A percentile compares a stretch with the other conserved stretches of the same genome.
Conservation (phyloP, 2,888 invertebrate genomes). For the Copidosoma aretas region DNA sequence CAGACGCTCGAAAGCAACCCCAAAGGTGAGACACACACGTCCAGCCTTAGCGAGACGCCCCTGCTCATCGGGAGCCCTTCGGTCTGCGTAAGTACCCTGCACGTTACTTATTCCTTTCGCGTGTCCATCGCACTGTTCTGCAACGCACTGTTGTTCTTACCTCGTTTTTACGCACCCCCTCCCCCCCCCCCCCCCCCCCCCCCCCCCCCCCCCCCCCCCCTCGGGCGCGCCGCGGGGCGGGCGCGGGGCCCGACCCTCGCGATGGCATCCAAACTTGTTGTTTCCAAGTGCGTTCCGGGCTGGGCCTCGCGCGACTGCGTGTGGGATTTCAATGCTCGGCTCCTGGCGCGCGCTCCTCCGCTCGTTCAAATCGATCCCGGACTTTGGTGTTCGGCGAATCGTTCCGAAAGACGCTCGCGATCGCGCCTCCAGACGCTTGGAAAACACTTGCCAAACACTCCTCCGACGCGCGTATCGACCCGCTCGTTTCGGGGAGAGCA, state of each 20-base stretch:
- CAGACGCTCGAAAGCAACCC: constrained; percentile 62
- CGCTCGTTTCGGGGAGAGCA: too few relatives aligned
- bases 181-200: too few relatives aligned
- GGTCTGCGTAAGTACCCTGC: constrained; percentile 58
- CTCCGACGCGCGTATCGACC: too few relatives aligned
- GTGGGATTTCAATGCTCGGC: constrained; percentile 19
- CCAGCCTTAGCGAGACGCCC: constrained; percentile 55
- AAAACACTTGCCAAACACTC: too few relatives aligned
- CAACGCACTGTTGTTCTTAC: not conserved
- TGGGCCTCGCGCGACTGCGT: not conserved
- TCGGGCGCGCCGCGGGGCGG: too few relatives aligned
- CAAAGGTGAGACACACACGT: constrained; percentile 60
- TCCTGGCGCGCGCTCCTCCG: not conserved
- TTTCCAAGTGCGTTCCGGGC: not conserved
- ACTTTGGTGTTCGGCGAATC: too few relatives aligned
- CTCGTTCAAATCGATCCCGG: too few relatives aligned
- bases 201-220: too few relatives aligned
- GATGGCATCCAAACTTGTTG: not conserved
- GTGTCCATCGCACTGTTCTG: not conserved
- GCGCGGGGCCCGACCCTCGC: too few relatives aligned
- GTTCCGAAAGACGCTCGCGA: too few relatives aligned
- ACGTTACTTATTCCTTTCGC: not conserved
- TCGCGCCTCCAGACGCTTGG: too few relatives aligned
- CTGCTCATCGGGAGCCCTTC: constrained; percentile 60
- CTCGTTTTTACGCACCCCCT: not conserved